Percentiles rank a stretch among this genome's conserved stretches.
phyloP scores from a whole-genome alignment of 35 echinoderm and acorn worm genomes.

The Patiria miniata region DNA sequence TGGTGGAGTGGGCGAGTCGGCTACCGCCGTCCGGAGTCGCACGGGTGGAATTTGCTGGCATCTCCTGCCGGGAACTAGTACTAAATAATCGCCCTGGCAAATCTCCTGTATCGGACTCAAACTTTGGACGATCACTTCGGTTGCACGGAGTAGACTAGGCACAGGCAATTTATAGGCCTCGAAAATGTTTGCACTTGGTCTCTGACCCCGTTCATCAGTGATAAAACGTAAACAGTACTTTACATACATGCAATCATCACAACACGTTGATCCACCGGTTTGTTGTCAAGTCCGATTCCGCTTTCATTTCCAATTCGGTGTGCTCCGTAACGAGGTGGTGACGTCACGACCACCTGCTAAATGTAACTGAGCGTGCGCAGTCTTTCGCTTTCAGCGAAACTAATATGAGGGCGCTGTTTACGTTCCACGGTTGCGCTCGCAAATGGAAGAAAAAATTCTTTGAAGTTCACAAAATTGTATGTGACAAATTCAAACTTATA shows the following conservation, averaged over 20 bases:
- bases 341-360: constrained; percentile 24
- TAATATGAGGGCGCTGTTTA: too few species aligned
- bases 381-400: neutral
- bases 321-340: constrained; percentile 15
- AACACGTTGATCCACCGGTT: neutral
- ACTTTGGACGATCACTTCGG: too few species aligned
- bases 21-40: constrained; percentile 49
- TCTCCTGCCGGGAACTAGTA: constrained; percentile 17
- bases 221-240: constrained; percentile 5
- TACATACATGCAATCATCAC: neutral
- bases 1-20: constrained; percentile 22
- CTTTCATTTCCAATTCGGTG: constrained; percentile 5
- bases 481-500: too few species aligned
- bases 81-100: neutral
- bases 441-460: too few species aligned
- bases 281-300: constrained; percentile 4
- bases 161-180: neutral
- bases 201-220: neutral
- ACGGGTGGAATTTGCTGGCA: constrained; percentile 34
- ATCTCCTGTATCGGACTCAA: neutral
- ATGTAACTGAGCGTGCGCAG: constrained; percentile 1
- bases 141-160: too few species aligned
- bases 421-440: too few species aligned
- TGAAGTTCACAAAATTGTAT: too few species aligned
- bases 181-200: constrained; percentile 3